Evolutionary conservation across 2,113 vertebrate species (phyloP), one percentile per base, ranked within the genome.

Genomic region (Solenodon paradoxus): DNA sequence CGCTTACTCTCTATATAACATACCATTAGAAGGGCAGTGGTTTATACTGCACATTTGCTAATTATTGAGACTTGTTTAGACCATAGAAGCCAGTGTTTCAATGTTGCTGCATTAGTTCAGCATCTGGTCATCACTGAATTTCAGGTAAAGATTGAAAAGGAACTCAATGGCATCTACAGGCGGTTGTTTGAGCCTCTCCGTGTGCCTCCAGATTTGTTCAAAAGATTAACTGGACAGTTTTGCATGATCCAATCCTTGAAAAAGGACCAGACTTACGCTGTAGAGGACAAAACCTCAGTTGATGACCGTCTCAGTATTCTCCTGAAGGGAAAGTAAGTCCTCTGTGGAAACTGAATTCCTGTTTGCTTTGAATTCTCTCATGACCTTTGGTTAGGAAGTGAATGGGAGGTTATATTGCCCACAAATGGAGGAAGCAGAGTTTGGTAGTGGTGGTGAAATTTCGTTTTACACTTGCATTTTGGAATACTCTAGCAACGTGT

Each of bases 221-320:
- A 99, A 97, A 99, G 99, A 96, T 98, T 99, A 30, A 99, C 99
- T 2, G 99, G 99, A 9, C 99, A 99, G 95, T 99, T 99, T 98
- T 99, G 99, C 98, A 99, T 98, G 96, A 99, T 99, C 97, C 99
- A 99, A 97, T 99, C 98, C 0, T 98, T 99, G 90, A 99, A 99
- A 98, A 99, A 99, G 95, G 99, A 99, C 49, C 99, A 99, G 98
- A 98, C 98, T 42, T 99, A 99, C 24, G 99, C 99, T 82, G 99
- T 98, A 7, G 99, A 99, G 95, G 99, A 99, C 96, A 99, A 99
- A 98, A 99, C 99, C 42, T 99, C 99, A 4, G 99, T 99, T 92
- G 99, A 99, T 10, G 99, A 99, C 79, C 99, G 99, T 42, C 99
- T 99, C 71, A 99, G 99, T 98, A 99, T 99, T 92, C 99, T 99